phyloP scores from a whole-genome alignment of 2,113 vertebrate genomes.

The Electrona antarctica region DNA sequence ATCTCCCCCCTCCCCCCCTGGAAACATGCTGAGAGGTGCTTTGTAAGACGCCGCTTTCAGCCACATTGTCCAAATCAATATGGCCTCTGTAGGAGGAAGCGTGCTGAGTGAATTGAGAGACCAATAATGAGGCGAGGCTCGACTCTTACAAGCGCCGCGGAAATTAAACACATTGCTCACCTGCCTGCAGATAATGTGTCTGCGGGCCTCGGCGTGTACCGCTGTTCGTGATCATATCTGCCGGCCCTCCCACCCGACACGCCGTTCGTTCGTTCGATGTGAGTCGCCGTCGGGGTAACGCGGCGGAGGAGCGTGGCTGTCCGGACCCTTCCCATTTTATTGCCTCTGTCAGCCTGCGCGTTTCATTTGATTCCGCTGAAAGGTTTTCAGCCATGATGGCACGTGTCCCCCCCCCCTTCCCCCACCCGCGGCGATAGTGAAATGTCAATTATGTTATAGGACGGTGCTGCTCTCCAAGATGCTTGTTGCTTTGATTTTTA shows the following conservation, averaged over 20 bases:
- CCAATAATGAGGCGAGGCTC: conserved; percentile 64
- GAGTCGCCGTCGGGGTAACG: conserved; percentile 5
- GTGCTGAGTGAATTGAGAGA: conserved; percentile 63
- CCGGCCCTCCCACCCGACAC: neutral
- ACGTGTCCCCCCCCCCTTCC: neutral
- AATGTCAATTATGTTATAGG: conserved; percentile 28
- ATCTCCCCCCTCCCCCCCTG: neutral
- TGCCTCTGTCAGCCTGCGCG: conserved; percentile 21
- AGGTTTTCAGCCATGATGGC: conserved; percentile 3
- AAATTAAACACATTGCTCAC: conserved; percentile 78
- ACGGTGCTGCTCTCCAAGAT: neutral
- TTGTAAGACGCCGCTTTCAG: conserved; percentile 61
- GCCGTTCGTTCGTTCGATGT: no score
- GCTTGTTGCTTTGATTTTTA: neutral
- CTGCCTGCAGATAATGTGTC: conserved; percentile 49
- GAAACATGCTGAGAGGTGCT: conserved; percentile 49
- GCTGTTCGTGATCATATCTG: conserved; percentile 59
- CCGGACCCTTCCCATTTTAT: conserved; percentile 22
- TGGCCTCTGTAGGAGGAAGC: conserved; percentile 47
- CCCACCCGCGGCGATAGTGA: conserved; percentile 25
- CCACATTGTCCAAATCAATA: conserved; percentile 68
- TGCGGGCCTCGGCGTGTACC: conserved; percentile 24
- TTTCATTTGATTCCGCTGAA: conserved; percentile 38
- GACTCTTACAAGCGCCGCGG: conserved; percentile 55
- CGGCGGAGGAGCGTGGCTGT: conserved; percentile 20